Percentiles rank a stretch among this genome's conserved stretches.
Evolutionary conservation across 2,888 invertebrate genomes (phyloP).

Genomic region (Ecdyonurus torrentis): DNA sequence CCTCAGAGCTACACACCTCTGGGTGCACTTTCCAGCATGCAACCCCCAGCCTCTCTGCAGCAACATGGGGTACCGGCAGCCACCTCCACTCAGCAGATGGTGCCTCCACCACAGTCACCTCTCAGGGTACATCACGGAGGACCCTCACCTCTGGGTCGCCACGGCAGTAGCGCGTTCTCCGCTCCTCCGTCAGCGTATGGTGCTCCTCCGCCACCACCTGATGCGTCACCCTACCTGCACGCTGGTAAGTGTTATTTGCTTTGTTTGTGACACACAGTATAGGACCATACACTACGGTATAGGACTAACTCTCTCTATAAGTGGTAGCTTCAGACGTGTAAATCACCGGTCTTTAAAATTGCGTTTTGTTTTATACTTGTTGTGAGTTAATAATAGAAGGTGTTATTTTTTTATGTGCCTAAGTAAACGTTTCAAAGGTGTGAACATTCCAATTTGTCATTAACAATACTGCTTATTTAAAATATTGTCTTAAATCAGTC

Average conservation of each 20-base stretch:
- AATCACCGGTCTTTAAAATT: too few relatives aligned
- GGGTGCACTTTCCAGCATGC: conserved; percentile 70
- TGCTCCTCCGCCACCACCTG: conserved; percentile 20
- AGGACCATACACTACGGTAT: too few relatives aligned
- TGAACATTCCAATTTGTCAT: too few relatives aligned
- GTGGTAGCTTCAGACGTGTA: too few relatives aligned
- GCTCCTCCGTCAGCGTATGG: conserved; percentile 25
- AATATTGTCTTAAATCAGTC: too few relatives aligned
- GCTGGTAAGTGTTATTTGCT: not conserved
- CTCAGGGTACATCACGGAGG: conserved; percentile 20
- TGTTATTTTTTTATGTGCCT: too few relatives aligned
- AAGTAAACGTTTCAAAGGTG: too few relatives aligned
- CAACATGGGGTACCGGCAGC: conserved; percentile 22
- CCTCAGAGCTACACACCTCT: conserved; percentile 65
- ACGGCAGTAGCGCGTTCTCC: conserved; percentile 43
- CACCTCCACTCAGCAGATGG: conserved; percentile 25
- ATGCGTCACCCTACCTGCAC: conserved; percentile 10
- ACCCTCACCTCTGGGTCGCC: conserved; percentile 31
- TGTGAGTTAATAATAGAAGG: too few relatives aligned
- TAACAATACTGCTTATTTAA: too few relatives aligned
- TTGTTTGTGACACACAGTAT: too few relatives aligned
- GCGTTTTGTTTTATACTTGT: too few relatives aligned
- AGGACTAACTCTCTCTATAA: too few relatives aligned
- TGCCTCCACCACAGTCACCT: conserved; percentile 22
- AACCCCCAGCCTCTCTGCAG: conserved; percentile 43